Evolutionary conservation across 2,113 vertebrate genomes (phyloP).

Genomic region (Cervus canadensis): DNA sequence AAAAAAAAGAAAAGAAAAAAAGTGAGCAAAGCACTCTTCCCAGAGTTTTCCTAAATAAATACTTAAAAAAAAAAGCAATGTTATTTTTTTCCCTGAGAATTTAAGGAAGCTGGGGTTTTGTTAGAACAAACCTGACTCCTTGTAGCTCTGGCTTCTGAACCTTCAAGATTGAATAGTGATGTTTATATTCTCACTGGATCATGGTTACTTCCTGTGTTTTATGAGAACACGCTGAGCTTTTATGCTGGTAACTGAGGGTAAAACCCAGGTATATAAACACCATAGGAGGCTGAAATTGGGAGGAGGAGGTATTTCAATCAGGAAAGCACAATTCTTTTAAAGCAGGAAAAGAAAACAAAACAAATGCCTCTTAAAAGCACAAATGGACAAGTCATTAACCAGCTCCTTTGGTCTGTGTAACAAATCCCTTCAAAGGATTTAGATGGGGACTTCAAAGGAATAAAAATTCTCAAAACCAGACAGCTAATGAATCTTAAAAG

Average conservation of each 20-base stretch:
- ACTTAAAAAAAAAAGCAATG: neutral
- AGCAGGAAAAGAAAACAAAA: constrained; percentile 56
- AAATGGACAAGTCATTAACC: constrained; percentile 71
- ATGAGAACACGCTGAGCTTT: constrained; percentile 65
- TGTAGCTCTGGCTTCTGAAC: neutral
- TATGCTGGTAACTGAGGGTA: constrained; percentile 46
- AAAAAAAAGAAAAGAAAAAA: neutral
- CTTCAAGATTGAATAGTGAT: constrained; percentile 40
- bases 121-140: constrained; percentile 36
- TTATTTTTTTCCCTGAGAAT: constrained; percentile 31
- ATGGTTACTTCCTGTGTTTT: constrained; percentile 68
- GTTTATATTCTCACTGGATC: constrained; percentile 60
- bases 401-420: constrained; percentile 70
- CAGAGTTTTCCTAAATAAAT: neutral
- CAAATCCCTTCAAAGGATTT: constrained; percentile 75
- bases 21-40: neutral
- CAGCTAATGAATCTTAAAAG: constrained; percentile 71
- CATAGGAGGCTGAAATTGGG: constrained; percentile 33
- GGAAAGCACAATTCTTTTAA: constrained; percentile 68
- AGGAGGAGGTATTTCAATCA: constrained; percentile 26
- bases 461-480: constrained; percentile 69
- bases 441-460: constrained; percentile 71
- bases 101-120: constrained; percentile 41
- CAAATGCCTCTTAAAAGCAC: constrained; percentile 70
- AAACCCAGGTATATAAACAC: constrained; percentile 74